phyloP scores from a whole-genome alignment of 2,797 vertebrate genomes.

The Myotis findleyi region DNA sequence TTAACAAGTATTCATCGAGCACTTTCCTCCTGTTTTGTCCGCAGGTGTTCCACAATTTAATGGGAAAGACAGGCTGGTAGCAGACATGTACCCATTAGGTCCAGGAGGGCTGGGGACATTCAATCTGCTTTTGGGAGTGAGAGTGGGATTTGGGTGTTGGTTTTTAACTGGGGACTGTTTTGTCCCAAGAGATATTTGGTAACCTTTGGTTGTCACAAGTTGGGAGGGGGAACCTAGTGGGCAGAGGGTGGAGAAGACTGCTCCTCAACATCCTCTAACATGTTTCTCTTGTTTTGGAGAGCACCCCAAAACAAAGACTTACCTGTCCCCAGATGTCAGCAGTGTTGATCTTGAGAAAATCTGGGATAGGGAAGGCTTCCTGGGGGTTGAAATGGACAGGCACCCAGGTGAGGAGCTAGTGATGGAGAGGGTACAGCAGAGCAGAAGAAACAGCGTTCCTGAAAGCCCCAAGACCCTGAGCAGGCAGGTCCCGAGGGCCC shows the following conservation, averaged over 20 bases:
- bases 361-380: background rate
- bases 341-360: background rate
- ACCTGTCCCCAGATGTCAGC: background rate
- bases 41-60: background rate
- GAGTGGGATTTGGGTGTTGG: background rate
- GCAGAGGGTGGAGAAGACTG: background rate
- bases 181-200: background rate
- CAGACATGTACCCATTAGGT: background rate
- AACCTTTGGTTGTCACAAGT: background rate
- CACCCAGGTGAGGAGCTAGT: background rate
- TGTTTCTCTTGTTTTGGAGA: background rate
- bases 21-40: background rate
- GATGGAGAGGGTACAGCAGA: background rate
- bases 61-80: background rate
- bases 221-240: background rate
- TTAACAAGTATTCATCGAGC: background rate
- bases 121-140: background rate
- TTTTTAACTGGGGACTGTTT: background rate
- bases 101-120: background rate
- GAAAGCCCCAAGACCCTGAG: background rate
- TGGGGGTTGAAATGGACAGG: background rate
- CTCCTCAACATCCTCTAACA: background rate
- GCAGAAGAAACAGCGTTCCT: background rate
- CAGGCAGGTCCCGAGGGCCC: background rate
- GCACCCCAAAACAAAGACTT: background rate